Evolutionary conservation across 2,888 invertebrate genomes (phyloP).

Genomic region (Seladonia tumulorum): DNA sequence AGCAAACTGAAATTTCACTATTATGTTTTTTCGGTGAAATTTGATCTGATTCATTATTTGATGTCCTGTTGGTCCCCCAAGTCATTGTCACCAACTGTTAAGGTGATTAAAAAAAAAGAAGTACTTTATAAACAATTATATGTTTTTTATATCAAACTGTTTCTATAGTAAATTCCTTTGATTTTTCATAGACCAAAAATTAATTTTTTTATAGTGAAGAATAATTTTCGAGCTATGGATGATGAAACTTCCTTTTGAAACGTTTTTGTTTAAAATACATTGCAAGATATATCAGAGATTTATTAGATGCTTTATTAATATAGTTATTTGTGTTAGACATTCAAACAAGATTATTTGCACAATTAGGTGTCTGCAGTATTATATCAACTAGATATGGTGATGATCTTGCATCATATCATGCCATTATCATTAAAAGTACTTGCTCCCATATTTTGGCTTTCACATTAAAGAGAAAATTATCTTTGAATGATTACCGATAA

Average conservation of each 20-base stretch:
- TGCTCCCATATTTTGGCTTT: slow-evolving; percentile 25
- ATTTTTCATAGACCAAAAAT: not conserved
- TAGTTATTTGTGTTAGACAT: slow-evolving; percentile 2
- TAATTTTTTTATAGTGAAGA: not conserved
- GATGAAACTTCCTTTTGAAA: not conserved
- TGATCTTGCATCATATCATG: slow-evolving; percentile 56
- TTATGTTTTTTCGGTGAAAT: slow-evolving; percentile 51
- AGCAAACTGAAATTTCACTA: slow-evolving; percentile 57
- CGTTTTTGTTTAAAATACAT: not conserved
- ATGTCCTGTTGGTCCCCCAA: slow-evolving; percentile 65
- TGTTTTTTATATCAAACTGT: slow-evolving; percentile 7
- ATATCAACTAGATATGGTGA: slow-evolving; percentile 60
- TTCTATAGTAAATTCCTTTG: not conserved
- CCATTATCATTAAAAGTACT: slow-evolving; percentile 55
- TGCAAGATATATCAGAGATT: not conserved
- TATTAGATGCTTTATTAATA: not conserved
- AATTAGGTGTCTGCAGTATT: slow-evolving; percentile 26
- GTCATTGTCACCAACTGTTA: slow-evolving; percentile 66
- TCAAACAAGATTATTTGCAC: slow-evolving; percentile 30
- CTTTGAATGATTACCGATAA: slow-evolving; percentile 37
- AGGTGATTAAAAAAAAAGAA: slow-evolving; percentile 45
- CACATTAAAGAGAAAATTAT: slow-evolving; percentile 30
- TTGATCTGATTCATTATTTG: slow-evolving; percentile 46
- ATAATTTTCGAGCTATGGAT: not conserved
- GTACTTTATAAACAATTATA: slow-evolving; percentile 28